Conservation (phyloP, 1,140 invertebrate species). For the Saccostrea glomerata region DNA sequence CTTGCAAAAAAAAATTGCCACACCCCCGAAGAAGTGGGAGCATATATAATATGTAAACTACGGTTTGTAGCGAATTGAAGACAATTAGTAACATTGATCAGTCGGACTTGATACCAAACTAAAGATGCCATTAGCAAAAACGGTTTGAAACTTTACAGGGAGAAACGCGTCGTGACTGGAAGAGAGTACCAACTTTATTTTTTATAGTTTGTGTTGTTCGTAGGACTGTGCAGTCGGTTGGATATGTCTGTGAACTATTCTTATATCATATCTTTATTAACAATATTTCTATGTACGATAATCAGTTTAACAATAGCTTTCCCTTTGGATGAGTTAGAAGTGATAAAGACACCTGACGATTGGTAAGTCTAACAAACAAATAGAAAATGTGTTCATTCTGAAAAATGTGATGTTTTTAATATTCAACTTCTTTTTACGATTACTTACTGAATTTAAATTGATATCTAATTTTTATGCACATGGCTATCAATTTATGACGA, state of each 20-base stretch:
- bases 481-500: too few species aligned
- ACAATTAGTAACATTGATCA: background rate
- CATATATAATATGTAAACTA: constrained; percentile 33
- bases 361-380: background rate
- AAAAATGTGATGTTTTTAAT: too few species aligned
- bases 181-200: background rate
- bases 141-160: background rate
- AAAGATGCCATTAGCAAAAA: background rate
- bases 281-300: constrained; percentile 15
- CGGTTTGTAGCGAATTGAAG: background rate
- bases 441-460: too few species aligned
- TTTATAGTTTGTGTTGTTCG: constrained; percentile 18
- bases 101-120: background rate
- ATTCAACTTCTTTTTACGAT: too few species aligned
- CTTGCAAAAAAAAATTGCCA: constrained; percentile 8
- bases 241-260: constrained; percentile 38
- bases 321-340: constrained; percentile 27
- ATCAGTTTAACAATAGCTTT: constrained; percentile 20
- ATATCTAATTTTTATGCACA: too few species aligned
- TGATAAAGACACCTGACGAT: background rate
- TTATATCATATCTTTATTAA: constrained; percentile 13
- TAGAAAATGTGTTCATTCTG: too few species aligned
- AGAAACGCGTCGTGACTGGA: background rate
- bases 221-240: background rate
- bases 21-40: constrained; percentile 16